phyloP scores from a whole-genome alignment of 2,797 vertebrate species.

The Cirrhinus molitorella region DNA sequence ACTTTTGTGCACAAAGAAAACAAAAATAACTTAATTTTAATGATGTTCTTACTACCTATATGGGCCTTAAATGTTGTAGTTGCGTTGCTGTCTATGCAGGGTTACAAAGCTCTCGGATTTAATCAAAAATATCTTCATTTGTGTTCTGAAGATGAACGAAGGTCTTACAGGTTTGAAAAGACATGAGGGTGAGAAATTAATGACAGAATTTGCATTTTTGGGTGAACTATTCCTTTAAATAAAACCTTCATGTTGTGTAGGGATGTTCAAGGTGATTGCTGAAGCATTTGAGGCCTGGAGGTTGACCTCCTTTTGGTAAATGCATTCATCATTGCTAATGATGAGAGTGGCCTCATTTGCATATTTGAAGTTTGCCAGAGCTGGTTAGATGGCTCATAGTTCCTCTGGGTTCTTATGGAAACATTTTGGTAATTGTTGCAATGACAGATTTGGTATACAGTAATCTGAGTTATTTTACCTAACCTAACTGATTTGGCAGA shows the following conservation, averaged over 20 bases:
- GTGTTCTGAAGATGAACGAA: no score
- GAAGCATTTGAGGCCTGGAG: slow-evolving; percentile 10
- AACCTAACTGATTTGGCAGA: neutral
- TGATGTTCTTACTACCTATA: no score
- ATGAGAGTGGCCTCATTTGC: slow-evolving; percentile 44
- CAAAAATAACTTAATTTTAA: no score
- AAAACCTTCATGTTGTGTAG: neutral
- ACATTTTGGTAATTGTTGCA: slow-evolving; percentile 5
- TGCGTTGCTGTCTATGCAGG: no score
- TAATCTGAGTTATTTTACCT: neutral
- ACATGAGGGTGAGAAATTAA: no score
- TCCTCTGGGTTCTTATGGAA: slow-evolving; percentile 18
- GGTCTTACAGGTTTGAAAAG: no score
- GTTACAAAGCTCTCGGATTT: no score
- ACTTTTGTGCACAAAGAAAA: no score
- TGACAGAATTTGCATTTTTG: no score
- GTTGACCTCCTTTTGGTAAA: slow-evolving; percentile 18
- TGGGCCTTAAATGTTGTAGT: no score
- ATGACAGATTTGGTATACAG: neutral
- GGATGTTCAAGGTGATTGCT: neutral
- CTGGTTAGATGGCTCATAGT: neutral
- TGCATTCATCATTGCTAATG: slow-evolving; percentile 40
- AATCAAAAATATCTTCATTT: no score
- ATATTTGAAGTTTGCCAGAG: slow-evolving; percentile 36
- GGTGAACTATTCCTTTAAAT: neutral